Evolutionary conservation across 2,888 invertebrate species (phyloP), one percentile per base, ranked within the genome.

Genomic region (Frankliniella intonsa): DNA sequence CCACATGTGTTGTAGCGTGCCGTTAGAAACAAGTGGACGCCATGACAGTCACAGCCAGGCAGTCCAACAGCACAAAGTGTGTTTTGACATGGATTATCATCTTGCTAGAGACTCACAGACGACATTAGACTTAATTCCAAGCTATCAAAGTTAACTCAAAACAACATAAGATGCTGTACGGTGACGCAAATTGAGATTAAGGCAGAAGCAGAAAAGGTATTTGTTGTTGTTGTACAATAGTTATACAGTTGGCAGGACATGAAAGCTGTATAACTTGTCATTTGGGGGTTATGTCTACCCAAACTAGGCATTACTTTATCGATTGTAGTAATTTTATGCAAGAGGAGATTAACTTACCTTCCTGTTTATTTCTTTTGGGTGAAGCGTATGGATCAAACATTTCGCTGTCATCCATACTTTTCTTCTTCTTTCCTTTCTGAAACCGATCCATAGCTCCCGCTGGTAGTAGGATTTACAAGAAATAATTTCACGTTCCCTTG

Each of bases 331-430:
- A 17, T 62, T 62, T 62, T 17, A n/a, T 62, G 62, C 62, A n/a
- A 62, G 14, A 62, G 17, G 62, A 62, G 14, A 62, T 62, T 62
- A 22, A 65, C 82, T 79, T 80, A 83, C 84, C 84, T 83, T 84
- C 84, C 38, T 83, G 84, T 80, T 84, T 84, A 8, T 27, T 80
- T 10, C 83, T 82, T 76, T 83, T 83, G 50, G 82, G 83, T 22
- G 82, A 69, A 49, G 81, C 25, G 25, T 76, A 83, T 19, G 81
- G 55, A 38, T 83, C 83, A 76, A 82, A 82, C 38, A 82, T 51
- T 3, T 82, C 84, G 14, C 81, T 65, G 11, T 84, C 83, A 50
- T 62, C 62, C 19, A 79, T 80, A 76, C 81, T 83, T 80, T 83
- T 83, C 80, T 82, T 82, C 81, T 82, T 84, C 1, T 81, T 80